phyloP scores from a whole-genome alignment of 2,113 vertebrate genomes.

The Rhinichthys klamathensis region DNA sequence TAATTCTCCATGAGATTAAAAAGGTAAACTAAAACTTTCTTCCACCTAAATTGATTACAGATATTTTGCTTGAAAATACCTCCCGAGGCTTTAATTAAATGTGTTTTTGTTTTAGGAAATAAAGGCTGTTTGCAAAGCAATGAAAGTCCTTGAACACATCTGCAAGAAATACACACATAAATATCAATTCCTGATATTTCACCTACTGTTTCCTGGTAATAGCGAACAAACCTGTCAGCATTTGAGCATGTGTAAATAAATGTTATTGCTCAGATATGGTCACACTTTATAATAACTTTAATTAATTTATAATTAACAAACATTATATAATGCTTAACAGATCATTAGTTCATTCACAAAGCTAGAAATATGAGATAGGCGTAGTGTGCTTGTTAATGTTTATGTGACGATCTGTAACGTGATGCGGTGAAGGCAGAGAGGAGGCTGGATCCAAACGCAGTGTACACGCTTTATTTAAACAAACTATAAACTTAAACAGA shows the following conservation, averaged over 20 bases:
- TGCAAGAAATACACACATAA: slow-evolving; percentile 7
- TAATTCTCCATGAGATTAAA: slow-evolving; percentile 1
- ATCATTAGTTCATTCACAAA: too few species aligned
- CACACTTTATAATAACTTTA: too few species aligned
- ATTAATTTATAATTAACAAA: too few species aligned
- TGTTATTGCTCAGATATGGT: neutral
- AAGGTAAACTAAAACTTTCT: neutral
- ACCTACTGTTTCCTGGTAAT: slow-evolving; percentile 1
- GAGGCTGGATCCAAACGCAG: too few species aligned
- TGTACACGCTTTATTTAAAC: too few species aligned
- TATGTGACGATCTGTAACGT: too few species aligned
- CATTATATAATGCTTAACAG: too few species aligned
- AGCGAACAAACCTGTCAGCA: neutral
- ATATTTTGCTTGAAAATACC: neutral
- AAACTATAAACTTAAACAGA: too few species aligned
- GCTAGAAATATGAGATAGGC: too few species aligned
- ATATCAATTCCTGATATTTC: slow-evolving; percentile 5
- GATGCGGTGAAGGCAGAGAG: too few species aligned
- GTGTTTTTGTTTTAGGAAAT: slow-evolving; percentile 35
- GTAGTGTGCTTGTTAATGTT: too few species aligned
- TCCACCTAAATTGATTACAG: neutral
- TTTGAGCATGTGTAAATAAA: slow-evolving; percentile 19
- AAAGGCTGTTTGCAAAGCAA: slow-evolving; percentile 14
- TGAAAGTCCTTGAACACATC: neutral
- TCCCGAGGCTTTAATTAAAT: neutral